These are phyloP conservation scores for Brachypodius melanocephalos DNA, from an alignment of 2,113 vertebrate genomes.

Conservation along the genomic window DNA sequence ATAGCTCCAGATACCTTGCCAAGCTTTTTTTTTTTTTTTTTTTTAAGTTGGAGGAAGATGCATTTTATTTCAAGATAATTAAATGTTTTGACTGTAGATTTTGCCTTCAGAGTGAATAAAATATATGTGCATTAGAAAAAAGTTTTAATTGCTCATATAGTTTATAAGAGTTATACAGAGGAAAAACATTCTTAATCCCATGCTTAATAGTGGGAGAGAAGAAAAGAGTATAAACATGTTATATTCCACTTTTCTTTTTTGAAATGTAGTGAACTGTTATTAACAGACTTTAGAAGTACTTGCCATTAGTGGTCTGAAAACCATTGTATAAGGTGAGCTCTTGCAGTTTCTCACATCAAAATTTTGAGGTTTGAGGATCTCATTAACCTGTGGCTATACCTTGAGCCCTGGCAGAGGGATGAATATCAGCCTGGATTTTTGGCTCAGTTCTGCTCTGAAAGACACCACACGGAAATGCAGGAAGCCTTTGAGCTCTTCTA, in stretches of 20 bases:
- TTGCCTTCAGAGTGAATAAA: background rate
- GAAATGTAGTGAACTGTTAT: background rate
- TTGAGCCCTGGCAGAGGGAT: background rate
- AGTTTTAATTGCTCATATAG: background rate
- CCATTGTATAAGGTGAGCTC: background rate
- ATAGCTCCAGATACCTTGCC: background rate
- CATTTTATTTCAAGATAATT: constrained; percentile 28
- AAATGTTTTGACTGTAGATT: constrained; percentile 26
- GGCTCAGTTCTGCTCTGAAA: background rate
- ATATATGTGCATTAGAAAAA: background rate
- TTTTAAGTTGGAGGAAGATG: background rate
- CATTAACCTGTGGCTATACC: background rate
- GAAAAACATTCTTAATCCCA: background rate
- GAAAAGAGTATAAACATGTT: background rate
- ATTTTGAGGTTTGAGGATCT: background rate
- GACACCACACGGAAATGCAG: background rate
- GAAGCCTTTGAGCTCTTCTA: background rate
- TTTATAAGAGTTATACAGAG: background rate
- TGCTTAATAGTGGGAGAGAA: background rate
- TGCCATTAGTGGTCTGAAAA: background rate
- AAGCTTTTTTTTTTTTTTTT: background rate
- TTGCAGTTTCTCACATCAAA: background rate
- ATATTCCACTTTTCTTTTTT: background rate
- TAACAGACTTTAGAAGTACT: background rate
- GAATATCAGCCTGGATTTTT: background rate